Conservation (phyloP, 2,888 invertebrate species). For the Platycheirus rosarum region DNA sequence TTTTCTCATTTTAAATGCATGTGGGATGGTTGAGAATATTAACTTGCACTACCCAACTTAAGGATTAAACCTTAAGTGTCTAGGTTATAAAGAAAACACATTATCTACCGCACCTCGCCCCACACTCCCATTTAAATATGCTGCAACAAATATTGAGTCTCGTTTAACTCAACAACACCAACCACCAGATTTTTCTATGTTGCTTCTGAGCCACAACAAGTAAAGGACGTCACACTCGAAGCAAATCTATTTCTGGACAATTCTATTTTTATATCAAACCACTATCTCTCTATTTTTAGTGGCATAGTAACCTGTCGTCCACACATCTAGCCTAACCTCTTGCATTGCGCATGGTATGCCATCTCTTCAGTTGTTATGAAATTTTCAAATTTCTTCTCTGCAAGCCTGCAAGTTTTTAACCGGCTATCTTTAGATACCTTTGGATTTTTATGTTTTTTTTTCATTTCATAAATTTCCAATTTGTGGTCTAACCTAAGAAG, state of each 20-base stretch:
- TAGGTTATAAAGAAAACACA: no score
- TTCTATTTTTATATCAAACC: slow-evolving; percentile 67
- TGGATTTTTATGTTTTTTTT: no score
- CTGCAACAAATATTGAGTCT: no score
- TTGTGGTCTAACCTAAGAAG: slow-evolving; percentile 60
- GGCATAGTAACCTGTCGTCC: slow-evolving; percentile 24
- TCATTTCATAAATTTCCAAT: no score
- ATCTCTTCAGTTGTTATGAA: slow-evolving; percentile 48
- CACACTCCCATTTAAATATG: neutral
- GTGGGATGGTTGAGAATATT: no score
- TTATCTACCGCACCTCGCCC: no score
- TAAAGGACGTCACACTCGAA: slow-evolving; percentile 43
- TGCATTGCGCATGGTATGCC: neutral
- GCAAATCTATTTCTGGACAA: slow-evolving; percentile 69
- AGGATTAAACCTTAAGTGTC: no score
- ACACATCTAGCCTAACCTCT: slow-evolving; percentile 14
- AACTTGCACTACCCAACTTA: no score
- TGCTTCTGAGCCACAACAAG: slow-evolving; percentile 9
- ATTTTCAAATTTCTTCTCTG: slow-evolving; percentile 52
- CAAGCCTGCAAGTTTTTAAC: slow-evolving; percentile 32
- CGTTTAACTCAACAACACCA: neutral
- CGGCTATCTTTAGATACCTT: neutral
- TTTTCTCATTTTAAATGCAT: no score
- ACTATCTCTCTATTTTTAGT: slow-evolving; percentile 11
- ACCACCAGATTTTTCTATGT: neutral